These are phyloP conservation scores for Hycleus cichorii DNA, from an alignment of 1,140 invertebrate genomes.

Conservation along the genomic window DNA sequence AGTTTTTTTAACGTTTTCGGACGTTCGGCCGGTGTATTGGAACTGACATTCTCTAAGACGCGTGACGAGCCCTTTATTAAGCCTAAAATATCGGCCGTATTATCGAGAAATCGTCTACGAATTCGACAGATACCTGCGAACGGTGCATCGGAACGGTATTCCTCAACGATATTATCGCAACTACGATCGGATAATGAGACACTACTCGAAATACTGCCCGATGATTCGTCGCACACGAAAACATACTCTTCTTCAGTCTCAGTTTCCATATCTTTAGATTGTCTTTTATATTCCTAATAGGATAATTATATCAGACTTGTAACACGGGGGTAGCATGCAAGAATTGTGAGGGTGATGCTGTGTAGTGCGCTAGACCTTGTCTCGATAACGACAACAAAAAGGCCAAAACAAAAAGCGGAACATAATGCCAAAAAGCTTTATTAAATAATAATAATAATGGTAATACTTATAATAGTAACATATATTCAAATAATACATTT, in stretches of 20 bases:
- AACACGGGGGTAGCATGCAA: not conserved
- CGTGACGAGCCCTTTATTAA: slow-evolving; percentile 69
- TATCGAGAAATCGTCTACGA: too few relatives aligned
- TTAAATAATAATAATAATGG: slow-evolving; percentile 12
- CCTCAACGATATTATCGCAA: slow-evolving; percentile 75
- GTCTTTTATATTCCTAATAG: slow-evolving; percentile 64
- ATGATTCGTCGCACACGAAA: slow-evolving; percentile 49
- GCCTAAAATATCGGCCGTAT: slow-evolving; percentile 44
- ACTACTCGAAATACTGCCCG: slow-evolving; percentile 54
- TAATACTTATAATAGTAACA: not conserved
- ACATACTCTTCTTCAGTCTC: slow-evolving; percentile 54
- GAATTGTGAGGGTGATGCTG: not conserved
- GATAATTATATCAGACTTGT: not conserved
- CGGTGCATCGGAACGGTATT: slow-evolving; percentile 75
- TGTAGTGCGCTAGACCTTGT: not conserved
- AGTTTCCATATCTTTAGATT: slow-evolving; percentile 73
- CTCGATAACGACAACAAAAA: slow-evolving; percentile 8
- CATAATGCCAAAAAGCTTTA: slow-evolving; percentile 19
- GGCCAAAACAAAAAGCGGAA: slow-evolving; percentile 14
- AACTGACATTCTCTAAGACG: slow-evolving; percentile 48
- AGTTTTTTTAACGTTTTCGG: slow-evolving; percentile 67
- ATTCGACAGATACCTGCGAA: slow-evolving; percentile 62
- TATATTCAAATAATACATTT: slow-evolving; percentile 5
- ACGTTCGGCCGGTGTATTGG: slow-evolving; percentile 55
- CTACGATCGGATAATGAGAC: slow-evolving; percentile 68